Conservation (phyloP, 2,797 vertebrate species). For the Gastrophryne carolinensis region DNA sequence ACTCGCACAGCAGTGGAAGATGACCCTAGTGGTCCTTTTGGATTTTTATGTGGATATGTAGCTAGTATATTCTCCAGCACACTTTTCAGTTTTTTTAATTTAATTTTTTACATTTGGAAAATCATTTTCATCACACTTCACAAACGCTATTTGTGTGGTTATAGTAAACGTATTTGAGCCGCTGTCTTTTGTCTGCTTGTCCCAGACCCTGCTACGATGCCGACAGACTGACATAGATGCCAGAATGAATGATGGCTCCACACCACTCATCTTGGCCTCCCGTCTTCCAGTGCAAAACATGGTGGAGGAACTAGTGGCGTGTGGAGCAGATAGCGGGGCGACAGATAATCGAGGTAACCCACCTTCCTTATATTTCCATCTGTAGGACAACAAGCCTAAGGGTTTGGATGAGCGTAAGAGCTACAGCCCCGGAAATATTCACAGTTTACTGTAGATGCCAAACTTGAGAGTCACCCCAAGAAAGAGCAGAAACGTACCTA, state of each 20-base stretch:
- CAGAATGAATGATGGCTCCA: slow-evolving; percentile 74
- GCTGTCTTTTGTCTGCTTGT: neutral
- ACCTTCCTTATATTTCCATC: neutral
- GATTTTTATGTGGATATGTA: too few species aligned
- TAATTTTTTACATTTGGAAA: too few species aligned
- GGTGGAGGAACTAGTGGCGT: slow-evolving; percentile 82
- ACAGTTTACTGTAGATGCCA: too few species aligned
- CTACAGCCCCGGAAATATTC: too few species aligned
- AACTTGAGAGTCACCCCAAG: too few species aligned
- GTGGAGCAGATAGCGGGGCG: slow-evolving; percentile 83
- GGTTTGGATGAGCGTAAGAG: neutral
- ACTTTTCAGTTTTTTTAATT: too few species aligned
- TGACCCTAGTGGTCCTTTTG: too few species aligned
- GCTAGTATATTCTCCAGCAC: too few species aligned
- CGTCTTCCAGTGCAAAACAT: slow-evolving; percentile 83
- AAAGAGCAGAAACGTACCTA: too few species aligned
- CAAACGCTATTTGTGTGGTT: too few species aligned
- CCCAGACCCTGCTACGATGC: slow-evolving; percentile 53
- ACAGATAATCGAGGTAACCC: slow-evolving; percentile 81
- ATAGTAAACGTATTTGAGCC: neutral
- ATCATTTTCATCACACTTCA: too few species aligned
- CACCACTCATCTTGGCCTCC: slow-evolving; percentile 84
- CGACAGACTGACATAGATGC: slow-evolving; percentile 55
- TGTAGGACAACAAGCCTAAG: neutral
- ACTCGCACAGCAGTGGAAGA: too few species aligned